Conservation (phyloP, 2,888 invertebrate species). For the Thymelicus lineola region DNA sequence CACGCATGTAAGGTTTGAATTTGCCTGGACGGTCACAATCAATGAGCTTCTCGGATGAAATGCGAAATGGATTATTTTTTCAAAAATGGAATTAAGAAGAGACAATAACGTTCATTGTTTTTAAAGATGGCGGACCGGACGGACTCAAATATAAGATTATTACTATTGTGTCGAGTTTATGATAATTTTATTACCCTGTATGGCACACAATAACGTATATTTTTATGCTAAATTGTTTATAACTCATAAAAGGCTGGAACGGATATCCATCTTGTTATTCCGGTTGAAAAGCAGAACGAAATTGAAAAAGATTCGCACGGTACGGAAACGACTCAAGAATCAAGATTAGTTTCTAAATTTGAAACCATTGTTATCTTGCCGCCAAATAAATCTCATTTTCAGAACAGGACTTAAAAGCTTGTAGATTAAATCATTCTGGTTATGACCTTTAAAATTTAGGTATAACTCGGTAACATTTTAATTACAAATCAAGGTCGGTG, state of each 20-base stretch:
- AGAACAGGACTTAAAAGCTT: constrained; percentile 40
- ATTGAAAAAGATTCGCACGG: constrained; percentile 39
- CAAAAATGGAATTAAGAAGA: constrained; percentile 85
- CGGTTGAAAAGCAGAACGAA: constrained; percentile 49
- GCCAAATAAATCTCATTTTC: constrained; percentile 44
- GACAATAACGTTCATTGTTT: constrained; percentile 85
- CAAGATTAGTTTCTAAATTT: constrained; percentile 50
- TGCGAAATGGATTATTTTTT: constrained; percentile 84
- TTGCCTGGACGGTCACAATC: constrained; percentile 55
- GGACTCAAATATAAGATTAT: constrained; percentile 78
- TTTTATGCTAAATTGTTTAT: constrained; percentile 39
- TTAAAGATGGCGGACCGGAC: constrained; percentile 80
- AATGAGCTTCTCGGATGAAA: constrained; percentile 79
- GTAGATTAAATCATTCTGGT: constrained; percentile 27
- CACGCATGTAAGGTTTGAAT: constrained; percentile 50
- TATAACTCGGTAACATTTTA: constrained; percentile 46
- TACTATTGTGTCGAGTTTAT: constrained; percentile 72
- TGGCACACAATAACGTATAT: constrained; percentile 56
- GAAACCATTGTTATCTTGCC: constrained; percentile 9
- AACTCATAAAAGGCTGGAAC: constrained; percentile 40
- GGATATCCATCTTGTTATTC: constrained; percentile 66
- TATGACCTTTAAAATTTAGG: constrained; percentile 46
- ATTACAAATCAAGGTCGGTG: constrained; percentile 48
- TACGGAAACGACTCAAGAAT: constrained; percentile 60
- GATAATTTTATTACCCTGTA: constrained; percentile 74